Base-by-base conservation (phyloP, 2,113 vertebrate species). In the Melanotaenia duboulayi region DNA sequence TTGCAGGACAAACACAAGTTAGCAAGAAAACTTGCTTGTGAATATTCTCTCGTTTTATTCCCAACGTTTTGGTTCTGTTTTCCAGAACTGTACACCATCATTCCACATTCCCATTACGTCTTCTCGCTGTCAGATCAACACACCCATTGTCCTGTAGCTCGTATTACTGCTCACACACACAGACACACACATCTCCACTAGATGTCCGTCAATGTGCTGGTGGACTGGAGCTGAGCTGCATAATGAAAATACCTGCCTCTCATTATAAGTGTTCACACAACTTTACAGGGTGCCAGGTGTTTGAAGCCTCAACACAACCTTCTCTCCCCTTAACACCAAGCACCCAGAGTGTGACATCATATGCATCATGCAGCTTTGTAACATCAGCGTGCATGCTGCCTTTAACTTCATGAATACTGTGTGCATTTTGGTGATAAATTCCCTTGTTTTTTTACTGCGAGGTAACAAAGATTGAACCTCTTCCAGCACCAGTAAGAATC, bases 41-140 rank as follows among this genome's bases (percentile, higher is more conserved):
- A 4, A 28, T 4, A 28, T 28, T 6, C 28, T 28, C 28, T 6
- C 3, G 28, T 28, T 28, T 28, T 6, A 4, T 4, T 28, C 28
- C 28, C 3, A 28, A 28, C 28, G 6, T 6, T 28, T 28, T 28
- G 6, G 28, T 4, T 28, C 3, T 28, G 3, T 28, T 28, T 28
- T 28, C 28, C 28, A 28, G 28, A 28, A 28, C 28, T 42, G 39
- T 2, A 40, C 39, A 28, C 17, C 56, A 57, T 71, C 66, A 39
- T 8, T 64, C 65, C 48, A 66, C 74, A 81, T 77, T 87, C 72
- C 23, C 64, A 3, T 54, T 4, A 35, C 65, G 81, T 82, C 55
- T 48, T 76, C 52, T 71, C 67, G 65, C 39, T 57, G 55, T 55
- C 49, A 74, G 59, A 62, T 74, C 71, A 81, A 91, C 82, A 82